Conservation (phyloP, 2,797 vertebrate genomes). For the Eupleurogrammus muticus region DNA sequence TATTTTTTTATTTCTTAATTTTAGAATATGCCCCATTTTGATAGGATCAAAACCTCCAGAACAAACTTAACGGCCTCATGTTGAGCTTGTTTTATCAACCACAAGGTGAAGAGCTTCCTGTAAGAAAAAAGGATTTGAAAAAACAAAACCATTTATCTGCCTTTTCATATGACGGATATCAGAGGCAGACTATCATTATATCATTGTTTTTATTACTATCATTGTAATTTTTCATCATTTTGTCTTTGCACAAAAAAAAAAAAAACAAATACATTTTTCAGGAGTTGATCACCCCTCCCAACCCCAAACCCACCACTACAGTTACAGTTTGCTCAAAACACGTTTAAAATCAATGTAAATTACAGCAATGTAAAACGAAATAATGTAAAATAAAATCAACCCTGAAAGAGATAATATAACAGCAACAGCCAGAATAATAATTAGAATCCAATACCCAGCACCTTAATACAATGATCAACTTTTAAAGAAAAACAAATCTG, state of each 20-base stretch:
- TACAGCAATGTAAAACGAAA: constrained; percentile 87
- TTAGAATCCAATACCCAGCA: constrained; percentile 87
- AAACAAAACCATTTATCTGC: neutral
- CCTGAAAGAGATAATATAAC: constrained; percentile 86
- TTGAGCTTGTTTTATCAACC: too few species aligned
- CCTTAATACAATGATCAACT: constrained; percentile 85
- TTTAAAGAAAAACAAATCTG: constrained; percentile 73
- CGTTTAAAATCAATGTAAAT: constrained; percentile 86
- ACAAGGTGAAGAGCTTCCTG: neutral
- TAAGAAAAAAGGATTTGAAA: too few species aligned
- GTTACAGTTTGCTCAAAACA: constrained; percentile 84
- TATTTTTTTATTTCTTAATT: neutral
- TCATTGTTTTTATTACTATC: constrained; percentile 89
- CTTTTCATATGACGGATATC: constrained; percentile 29
- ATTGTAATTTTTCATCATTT: constrained; percentile 87
- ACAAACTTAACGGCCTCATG: neutral
- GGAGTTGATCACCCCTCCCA: constrained; percentile 78
- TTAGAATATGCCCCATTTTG: neutral
- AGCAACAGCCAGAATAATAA: constrained; percentile 84
- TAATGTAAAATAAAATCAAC: constrained; percentile 85
- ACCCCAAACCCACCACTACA: constrained; percentile 82
- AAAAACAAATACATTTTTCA: constrained; percentile 80
- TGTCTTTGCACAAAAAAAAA: constrained; percentile 83
- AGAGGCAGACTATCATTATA: constrained; percentile 70
- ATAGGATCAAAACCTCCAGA: neutral